Percentiles rank a stretch among this genome's conserved stretches.
Evolutionary conservation across 2,888 invertebrate genomes (phyloP).

Genomic region (Archaeoteleia sp.): DNA sequence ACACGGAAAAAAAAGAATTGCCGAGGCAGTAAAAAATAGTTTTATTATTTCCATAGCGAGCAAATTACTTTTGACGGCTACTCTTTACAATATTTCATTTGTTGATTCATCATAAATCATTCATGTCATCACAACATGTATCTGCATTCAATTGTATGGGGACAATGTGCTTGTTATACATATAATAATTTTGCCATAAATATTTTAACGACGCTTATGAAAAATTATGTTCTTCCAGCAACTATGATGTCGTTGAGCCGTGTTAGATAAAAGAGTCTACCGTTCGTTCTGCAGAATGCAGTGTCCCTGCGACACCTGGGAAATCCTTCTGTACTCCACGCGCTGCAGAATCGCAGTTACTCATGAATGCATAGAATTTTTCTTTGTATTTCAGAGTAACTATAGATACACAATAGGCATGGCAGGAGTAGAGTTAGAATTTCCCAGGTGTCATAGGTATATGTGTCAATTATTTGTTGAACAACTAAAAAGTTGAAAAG

Average conservation of each 20-base stretch:
- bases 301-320: constrained; percentile 47
- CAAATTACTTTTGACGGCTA: no score
- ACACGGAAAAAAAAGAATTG: no score
- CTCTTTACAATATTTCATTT: no score
- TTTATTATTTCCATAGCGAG: no score
- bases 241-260: constrained; percentile 21
- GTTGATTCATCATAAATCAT: no score
- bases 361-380: constrained; percentile 54
- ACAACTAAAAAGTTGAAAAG: constrained; percentile 13
- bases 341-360: constrained; percentile 41
- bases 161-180: no score
- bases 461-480: constrained; percentile 43
- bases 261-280: constrained; percentile 47
- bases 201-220: constrained; percentile 29
- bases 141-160: no score
- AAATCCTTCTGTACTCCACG: constrained; percentile 46
- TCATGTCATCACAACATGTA: no score
- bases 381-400: constrained; percentile 45
- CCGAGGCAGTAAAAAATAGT: no score
- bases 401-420: constrained; percentile 42
- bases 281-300: constrained; percentile 52
- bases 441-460: constrained; percentile 38
- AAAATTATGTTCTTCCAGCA: constrained; percentile 16
- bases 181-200: no score
- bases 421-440: constrained; percentile 22